Percentiles rank a stretch among this genome's conserved stretches.
Conservation (phyloP, 1,140 invertebrate species). For the Leptinotarsa defecta region DNA sequence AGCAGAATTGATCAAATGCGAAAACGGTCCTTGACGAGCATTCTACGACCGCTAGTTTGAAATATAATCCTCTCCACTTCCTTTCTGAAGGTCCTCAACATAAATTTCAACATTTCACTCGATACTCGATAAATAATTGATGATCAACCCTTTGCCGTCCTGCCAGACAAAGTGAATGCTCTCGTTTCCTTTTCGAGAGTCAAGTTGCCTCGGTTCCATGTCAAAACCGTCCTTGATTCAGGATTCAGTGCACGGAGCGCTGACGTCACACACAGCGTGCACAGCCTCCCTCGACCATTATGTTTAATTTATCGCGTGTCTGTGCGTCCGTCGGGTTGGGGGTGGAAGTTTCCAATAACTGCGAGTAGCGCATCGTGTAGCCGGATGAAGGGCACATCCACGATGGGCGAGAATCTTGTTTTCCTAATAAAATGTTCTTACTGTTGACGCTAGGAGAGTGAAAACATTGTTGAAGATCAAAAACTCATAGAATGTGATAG, state of each 20-base stretch:
- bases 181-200: constrained; percentile 13
- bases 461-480: no score
- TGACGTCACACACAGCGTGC: constrained; percentile 23
- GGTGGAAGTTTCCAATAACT: constrained; percentile 6
- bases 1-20: background rate
- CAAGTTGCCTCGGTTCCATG: constrained; percentile 8
- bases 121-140: constrained; percentile 9
- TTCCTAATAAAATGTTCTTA: no score
- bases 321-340: constrained; percentile 6
- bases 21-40: background rate
- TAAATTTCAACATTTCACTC: constrained; percentile 2
- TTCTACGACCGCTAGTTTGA: background rate
- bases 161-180: constrained; percentile 10
- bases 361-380: constrained; percentile 4
- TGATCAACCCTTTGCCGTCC: constrained; percentile 4
- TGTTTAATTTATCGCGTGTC: constrained; percentile 24
- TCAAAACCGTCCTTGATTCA: constrained; percentile 15
- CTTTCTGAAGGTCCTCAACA: background rate
- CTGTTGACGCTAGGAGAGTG: no score
- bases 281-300: constrained; percentile 21
- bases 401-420: background rate
- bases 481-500: no score
- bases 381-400: background rate
- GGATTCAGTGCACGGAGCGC: constrained; percentile 23
- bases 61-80: constrained; percentile 8